These are phyloP conservation scores for Sinella curviseta DNA, from an alignment of 1,140 invertebrate genomes.

Conservation along the genomic window DNA sequence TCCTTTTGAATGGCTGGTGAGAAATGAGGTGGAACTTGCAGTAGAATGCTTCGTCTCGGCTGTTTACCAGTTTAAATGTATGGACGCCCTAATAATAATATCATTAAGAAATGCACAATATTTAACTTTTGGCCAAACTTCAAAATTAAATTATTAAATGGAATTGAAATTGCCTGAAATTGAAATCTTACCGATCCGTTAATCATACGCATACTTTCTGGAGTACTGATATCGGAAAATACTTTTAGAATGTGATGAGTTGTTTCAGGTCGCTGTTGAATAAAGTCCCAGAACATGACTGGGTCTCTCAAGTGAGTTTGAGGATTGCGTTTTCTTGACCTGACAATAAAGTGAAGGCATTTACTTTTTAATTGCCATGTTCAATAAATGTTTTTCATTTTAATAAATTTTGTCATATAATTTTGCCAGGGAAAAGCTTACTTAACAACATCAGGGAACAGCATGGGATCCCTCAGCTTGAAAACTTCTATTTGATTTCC, in stretches of 20 bases:
- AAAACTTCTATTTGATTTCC: constrained; percentile 11
- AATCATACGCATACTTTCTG: constrained; percentile 62
- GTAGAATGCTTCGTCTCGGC: no score
- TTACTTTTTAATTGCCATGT: no score
- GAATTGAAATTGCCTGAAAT: neutral
- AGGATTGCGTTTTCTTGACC: constrained; percentile 70
- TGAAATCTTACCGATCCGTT: constrained; percentile 58
- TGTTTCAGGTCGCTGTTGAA: constrained; percentile 59
- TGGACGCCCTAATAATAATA: neutral
- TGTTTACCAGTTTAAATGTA: constrained; percentile 9
- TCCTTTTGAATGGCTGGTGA: neutral
- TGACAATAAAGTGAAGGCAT: no score
- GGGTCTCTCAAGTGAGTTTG: constrained; percentile 64
- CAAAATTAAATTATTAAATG: no score
- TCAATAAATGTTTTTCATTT: neutral
- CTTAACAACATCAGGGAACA: neutral
- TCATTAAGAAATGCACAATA: neutral
- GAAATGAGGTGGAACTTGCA: neutral
- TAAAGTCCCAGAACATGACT: constrained; percentile 63
- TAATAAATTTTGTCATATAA: neutral
- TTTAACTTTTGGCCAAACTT: neutral
- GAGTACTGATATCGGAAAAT: no score
- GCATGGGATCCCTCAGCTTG: neutral
- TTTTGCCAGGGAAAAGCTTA: neutral
- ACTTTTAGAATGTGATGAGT: constrained; percentile 61